Percentiles rank a stretch among this genome's conserved stretches.
Conservation (phyloP, 2,113 vertebrate genomes). For the Rattus norvegicus region GRCr8 NC_086019.1:92783501-92784000, state of each 20-base stretch:
- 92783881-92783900: not conserved
- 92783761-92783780: not conserved
- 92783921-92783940: not conserved
- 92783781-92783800: not conserved
- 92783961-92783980: slow-evolving; percentile 79
- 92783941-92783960: too few relatives aligned
- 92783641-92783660: not conserved
- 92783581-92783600: not conserved
- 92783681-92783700: not conserved
- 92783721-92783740: not conserved
- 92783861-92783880: not conserved
- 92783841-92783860: not conserved
- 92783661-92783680: not conserved
- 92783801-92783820: not conserved
- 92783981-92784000: slow-evolving; percentile 56
- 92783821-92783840: not conserved
- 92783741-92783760: not conserved
- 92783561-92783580: not conserved
- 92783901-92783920: not conserved
- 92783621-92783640: not conserved
- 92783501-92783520: not conserved
- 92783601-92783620: too few relatives aligned
- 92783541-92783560: not conserved
- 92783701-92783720: not conserved
- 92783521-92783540: not conserved